A percentile compares a stretch with the other conserved stretches of the same genome.
Evolutionary conservation across 2,113 vertebrate genomes (phyloP).

Genomic region (Hemicordylus capensis): DNA sequence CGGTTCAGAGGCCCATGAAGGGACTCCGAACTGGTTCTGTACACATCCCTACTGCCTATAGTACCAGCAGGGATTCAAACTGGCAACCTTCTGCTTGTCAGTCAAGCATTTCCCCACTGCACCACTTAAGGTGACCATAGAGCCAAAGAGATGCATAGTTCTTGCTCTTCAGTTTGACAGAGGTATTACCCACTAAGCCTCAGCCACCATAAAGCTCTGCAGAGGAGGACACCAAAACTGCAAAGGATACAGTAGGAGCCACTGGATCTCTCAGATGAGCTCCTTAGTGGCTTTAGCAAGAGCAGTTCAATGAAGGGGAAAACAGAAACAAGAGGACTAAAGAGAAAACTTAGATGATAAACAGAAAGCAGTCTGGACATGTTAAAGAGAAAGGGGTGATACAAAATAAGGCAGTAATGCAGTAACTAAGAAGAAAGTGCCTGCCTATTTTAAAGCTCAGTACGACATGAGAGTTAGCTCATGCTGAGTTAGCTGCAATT

Average conservation of each 20-base stretch:
- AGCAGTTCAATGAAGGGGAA: neutral
- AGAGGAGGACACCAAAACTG: neutral
- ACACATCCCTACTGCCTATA: too few species aligned
- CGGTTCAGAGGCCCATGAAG: too few species aligned
- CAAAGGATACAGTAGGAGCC: neutral
- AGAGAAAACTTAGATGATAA: neutral
- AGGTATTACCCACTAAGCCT: neutral
- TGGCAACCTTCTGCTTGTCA: too few species aligned
- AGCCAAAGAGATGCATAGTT: neutral
- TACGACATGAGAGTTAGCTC: neutral
- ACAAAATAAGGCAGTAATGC: neutral
- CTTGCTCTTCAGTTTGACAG: neutral
- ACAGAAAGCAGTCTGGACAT: neutral
- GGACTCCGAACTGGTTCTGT: too few species aligned
- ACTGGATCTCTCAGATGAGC: neutral
- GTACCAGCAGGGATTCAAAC: too few species aligned
- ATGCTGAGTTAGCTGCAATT: neutral
- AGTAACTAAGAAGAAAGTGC: neutral
- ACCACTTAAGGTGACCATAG: too few species aligned
- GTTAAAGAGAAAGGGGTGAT: neutral
- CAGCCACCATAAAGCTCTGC: neutral
- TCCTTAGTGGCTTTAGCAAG: neutral
- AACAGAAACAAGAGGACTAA: neutral
- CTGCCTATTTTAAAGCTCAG: neutral
- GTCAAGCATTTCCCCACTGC: too few species aligned